Percentiles rank a stretch among this genome's conserved stretches.
Conservation (phyloP, 2,888 invertebrate species). For the Sarcophaga caerulescens region DNA sequence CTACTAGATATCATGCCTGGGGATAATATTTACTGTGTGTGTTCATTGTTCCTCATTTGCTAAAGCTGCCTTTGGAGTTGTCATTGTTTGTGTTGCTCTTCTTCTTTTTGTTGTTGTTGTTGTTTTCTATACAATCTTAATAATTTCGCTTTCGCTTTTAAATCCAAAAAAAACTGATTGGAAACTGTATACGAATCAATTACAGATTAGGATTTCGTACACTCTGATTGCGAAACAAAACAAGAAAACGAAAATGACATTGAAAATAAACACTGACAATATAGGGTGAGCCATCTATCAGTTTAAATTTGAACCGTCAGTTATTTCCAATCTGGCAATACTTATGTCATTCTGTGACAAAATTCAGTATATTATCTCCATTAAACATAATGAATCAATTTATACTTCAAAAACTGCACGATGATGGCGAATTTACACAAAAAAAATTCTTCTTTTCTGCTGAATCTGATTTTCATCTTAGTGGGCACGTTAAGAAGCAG, state of each 20-base stretch:
- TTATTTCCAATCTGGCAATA: too few species aligned
- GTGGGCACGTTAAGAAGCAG: too few species aligned
- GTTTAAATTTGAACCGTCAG: too few species aligned
- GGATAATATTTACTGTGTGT: background rate
- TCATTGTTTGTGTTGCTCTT: slow-evolving; percentile 1
- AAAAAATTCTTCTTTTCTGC: too few species aligned
- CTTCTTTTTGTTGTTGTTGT: slow-evolving; percentile 21
- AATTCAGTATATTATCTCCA: too few species aligned
- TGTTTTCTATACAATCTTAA: background rate
- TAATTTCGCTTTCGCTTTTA: slow-evolving; percentile 23
- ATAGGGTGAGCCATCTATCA: too few species aligned
- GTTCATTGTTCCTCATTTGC: background rate
- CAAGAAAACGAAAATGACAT: background rate
- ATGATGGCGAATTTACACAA: too few species aligned
- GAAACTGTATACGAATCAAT: slow-evolving; percentile 66
- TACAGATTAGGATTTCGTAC: slow-evolving; percentile 58
- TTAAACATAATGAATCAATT: too few species aligned
- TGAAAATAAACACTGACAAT: background rate
- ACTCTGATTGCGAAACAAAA: slow-evolving; percentile 29
- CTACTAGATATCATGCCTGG: slow-evolving; percentile 15
- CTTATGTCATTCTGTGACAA: too few species aligned
- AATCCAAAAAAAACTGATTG: slow-evolving; percentile 54
- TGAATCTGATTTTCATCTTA: too few species aligned
- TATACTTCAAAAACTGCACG: too few species aligned
- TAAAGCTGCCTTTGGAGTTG: background rate